Evolutionary conservation across 2,113 vertebrate species (phyloP), one percentile per base, ranked within the genome.

Genomic region (Sitta europaea): DNA sequence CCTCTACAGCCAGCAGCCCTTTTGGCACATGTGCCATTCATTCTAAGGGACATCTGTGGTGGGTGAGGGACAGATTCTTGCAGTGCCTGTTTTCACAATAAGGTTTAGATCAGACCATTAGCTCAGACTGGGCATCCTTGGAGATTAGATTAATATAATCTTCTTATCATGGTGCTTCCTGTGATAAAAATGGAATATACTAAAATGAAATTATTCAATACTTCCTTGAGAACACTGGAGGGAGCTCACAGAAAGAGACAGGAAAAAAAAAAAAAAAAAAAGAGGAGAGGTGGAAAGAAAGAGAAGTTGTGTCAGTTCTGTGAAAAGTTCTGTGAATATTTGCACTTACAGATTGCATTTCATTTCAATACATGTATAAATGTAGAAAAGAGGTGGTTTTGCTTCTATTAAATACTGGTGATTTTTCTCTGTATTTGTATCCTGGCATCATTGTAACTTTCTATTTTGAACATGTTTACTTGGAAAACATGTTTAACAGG

Each of bases 231-330:
- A 93, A 95, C 97, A 96, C 96, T 96, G 96, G 97, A 96, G 97
- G 96, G 97, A 95, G 97, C 95, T 96, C 94, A 97, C 86, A 95
- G 96, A 96, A 97, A 97, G 96, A 95, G 54, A 84, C 90, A 95
- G 43, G 62, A 36, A 40, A 43, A 86, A 79, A 72, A 86, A 53
- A 67, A 95, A 40, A 58, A 36, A 40, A 43, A 86, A 79, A 72
- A 86, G 55, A 67, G 40, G 82, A 74, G 82, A 88, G 33, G 53
- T 77, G 77, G 35, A 38, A 79, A 75, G 61, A 94, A 61, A 74
- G 31, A 90, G 17, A 63, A 65, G 8, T 80, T 88, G 15, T 63
- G 73, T 38, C 24, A 68, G 12, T 78, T 91, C 48, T 17, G 19
- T 43, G 70, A 67, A 62, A 92, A 77, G 31, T 86, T 91, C 25